A percentile compares a stretch with the other conserved stretches of the same genome.
Conservation (phyloP, 2,888 invertebrate species). For the Macrosoma leucophasiata region DNA sequence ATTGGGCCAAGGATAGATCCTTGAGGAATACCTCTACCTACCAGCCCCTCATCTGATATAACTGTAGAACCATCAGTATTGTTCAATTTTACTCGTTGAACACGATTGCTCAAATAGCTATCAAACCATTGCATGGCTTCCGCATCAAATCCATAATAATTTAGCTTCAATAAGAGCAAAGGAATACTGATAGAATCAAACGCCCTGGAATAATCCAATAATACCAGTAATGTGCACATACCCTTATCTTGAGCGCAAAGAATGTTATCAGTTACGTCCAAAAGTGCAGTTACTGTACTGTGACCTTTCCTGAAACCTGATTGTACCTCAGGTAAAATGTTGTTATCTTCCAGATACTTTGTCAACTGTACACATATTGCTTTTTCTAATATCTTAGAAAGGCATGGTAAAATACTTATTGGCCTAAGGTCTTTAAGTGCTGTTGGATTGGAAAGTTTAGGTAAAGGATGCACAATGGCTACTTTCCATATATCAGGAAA, state of each 20-base stretch:
- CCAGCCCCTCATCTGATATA: background rate
- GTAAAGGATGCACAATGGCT: no score
- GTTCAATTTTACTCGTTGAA: background rate
- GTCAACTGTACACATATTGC: no score
- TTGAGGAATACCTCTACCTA: constrained; percentile 1
- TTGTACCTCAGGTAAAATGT: no score
- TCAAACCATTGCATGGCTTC: constrained; percentile 1
- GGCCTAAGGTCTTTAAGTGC: no score
- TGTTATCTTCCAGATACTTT: no score
- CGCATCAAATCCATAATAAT: constrained; percentile 1
- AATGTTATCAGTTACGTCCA: constrained; percentile 1
- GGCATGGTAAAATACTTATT: no score
- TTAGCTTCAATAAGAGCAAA: background rate
- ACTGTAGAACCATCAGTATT: background rate
- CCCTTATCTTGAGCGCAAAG: constrained; percentile 1
- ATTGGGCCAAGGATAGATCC: constrained; percentile 1
- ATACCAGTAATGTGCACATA: background rate
- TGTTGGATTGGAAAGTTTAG: no score
- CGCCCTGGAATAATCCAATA: constrained; percentile 1
- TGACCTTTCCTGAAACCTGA: constrained; percentile 5
- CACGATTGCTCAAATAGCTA: background rate
- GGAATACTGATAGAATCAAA: background rate
- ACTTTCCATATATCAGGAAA: no score
- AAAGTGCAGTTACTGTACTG: background rate
- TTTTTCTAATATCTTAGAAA: no score